Percentiles rank a stretch among this genome's conserved stretches.
Conservation (phyloP, 2,888 invertebrate species). For the Apoderus coryli region DNA sequence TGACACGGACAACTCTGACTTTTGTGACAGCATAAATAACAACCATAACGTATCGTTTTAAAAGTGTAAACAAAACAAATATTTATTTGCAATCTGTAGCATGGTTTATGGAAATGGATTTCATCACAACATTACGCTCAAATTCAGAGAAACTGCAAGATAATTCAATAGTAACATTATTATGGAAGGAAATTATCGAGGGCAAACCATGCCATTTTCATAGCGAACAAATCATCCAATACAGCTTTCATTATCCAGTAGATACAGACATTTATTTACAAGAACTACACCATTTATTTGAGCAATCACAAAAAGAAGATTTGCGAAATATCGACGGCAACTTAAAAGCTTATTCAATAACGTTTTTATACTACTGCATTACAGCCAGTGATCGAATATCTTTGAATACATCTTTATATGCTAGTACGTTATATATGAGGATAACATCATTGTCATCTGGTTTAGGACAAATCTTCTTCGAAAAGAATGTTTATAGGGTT, state of each 20-base stretch:
- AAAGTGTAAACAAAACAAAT: too few relatives aligned
- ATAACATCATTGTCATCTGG: constrained; percentile 16
- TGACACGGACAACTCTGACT: too few relatives aligned
- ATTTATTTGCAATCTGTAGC: too few relatives aligned
- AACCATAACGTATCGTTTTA: too few relatives aligned
- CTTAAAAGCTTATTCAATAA: constrained; percentile 19
- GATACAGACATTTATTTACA: constrained; percentile 19
- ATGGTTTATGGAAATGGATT: too few relatives aligned
- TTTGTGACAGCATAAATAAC: too few relatives aligned
- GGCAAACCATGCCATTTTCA: constrained; percentile 14
- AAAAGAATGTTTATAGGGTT: constrained; percentile 15
- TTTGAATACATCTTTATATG: constrained; percentile 14
- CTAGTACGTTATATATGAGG: constrained; percentile 18
- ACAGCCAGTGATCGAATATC: constrained; percentile 15
- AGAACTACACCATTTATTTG: constrained; percentile 17
- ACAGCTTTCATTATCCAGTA: constrained; percentile 20
- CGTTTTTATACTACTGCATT: constrained; percentile 20
- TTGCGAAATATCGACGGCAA: constrained; percentile 18
- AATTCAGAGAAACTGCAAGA: constrained; percentile 16
- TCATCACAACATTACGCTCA: not conserved
- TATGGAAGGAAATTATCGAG: constrained; percentile 18
- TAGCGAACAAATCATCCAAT: constrained; percentile 17
- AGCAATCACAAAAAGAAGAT: constrained; percentile 16
- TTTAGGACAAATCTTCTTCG: constrained; percentile 19
- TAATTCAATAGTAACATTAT: constrained; percentile 13